phyloP scores from a whole-genome alignment of 2,113 vertebrate genomes.

The Halichoeres trimaculatus region DNA sequence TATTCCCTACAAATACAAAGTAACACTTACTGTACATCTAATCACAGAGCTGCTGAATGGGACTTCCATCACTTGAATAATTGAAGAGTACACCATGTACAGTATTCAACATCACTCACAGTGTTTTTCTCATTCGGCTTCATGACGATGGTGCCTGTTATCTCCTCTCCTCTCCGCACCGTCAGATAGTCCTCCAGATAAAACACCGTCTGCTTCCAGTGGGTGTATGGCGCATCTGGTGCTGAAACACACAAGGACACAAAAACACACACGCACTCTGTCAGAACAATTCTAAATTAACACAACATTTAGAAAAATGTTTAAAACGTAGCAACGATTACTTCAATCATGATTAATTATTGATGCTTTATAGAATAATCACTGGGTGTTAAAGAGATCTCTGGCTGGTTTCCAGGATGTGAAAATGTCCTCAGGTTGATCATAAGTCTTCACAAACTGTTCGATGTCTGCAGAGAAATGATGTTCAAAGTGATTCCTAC shows the following conservation, averaged over 20 bases:
- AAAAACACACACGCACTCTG: constrained; percentile 7
- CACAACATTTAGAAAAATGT: neutral
- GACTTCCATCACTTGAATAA: neutral
- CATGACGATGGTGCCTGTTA: constrained; percentile 93
- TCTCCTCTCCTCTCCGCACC: constrained; percentile 93
- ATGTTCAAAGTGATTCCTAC: too few species aligned
- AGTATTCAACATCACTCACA: constrained; percentile 81
- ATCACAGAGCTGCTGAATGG: neutral
- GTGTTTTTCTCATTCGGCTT: constrained; percentile 97
- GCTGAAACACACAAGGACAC: constrained; percentile 78
- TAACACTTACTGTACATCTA: too few species aligned
- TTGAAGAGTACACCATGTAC: neutral
- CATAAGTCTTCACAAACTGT: too few species aligned
- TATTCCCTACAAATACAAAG: neutral
- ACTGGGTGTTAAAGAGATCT: too few species aligned
- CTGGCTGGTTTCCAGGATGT: too few species aligned
- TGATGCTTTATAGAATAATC: too few species aligned
- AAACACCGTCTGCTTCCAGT: constrained; percentile 99
- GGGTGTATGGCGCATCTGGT: constrained; percentile 94
- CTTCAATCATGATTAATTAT: too few species aligned
- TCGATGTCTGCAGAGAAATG: too few species aligned
- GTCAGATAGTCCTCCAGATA: constrained; percentile 97
- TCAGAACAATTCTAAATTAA: too few species aligned
- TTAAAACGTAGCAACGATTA: too few species aligned
- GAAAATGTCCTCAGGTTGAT: too few species aligned